Conservation (phyloP, 2,113 vertebrate genomes). For the Grammomys dolichurus region DNA sequence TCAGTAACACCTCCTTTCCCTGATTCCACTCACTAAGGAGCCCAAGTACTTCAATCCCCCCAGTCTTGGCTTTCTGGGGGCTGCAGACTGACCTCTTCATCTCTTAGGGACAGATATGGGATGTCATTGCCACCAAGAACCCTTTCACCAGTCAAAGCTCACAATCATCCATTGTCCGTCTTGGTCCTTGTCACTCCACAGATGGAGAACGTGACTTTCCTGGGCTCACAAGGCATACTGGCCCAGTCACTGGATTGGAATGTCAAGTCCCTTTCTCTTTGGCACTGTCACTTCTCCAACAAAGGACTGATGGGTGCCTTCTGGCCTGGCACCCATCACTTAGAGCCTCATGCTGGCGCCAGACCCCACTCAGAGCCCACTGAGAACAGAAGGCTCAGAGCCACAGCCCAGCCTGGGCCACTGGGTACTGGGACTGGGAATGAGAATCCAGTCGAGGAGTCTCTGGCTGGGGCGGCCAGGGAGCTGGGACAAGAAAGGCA, state of each 20-base stretch:
- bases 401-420: neutral
- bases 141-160: neutral
- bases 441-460: neutral
- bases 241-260: neutral
- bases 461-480: neutral
- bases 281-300: neutral
- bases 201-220: neutral
- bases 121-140: neutral
- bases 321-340: neutral
- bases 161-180: neutral
- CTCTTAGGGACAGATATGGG: neutral
- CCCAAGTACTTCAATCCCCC: neutral
- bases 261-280: neutral
- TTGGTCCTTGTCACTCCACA: neutral
- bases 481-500: slow-evolving; percentile 26
- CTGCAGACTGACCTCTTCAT: neutral
- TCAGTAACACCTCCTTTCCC: neutral
- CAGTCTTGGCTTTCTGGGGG: no score
- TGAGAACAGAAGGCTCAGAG: neutral
- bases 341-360: neutral
- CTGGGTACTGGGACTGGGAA: neutral
- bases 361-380: neutral
- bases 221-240: neutral
- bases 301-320: neutral
- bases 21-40: neutral